phyloP scores from a whole-genome alignment of 2,888 invertebrate genomes.

The Rhyacophila evoluta region DNA sequence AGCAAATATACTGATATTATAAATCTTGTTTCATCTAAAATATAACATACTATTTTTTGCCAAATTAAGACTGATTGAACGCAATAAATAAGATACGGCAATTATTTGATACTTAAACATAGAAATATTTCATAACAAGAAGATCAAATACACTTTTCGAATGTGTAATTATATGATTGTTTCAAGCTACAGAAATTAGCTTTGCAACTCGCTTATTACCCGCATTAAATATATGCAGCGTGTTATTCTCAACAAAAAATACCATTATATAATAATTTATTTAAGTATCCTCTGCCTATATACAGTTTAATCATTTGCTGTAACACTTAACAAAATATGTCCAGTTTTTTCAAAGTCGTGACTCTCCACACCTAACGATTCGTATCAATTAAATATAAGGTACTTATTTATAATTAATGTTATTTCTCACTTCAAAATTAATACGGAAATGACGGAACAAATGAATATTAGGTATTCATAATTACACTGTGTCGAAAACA shows the following conservation, averaged over 20 bases:
- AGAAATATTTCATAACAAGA: not conserved
- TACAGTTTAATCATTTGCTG: not conserved
- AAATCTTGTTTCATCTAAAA: not conserved
- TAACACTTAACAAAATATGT: not conserved
- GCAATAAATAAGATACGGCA: not conserved
- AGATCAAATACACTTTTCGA: not conserved
- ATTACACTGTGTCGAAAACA: not conserved
- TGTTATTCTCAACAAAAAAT: not conserved
- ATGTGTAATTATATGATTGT: not conserved
- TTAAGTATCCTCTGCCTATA: not conserved
- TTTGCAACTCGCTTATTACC: not conserved
- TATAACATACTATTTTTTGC: not conserved
- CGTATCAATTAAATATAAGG: not conserved
- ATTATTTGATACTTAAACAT: not conserved
- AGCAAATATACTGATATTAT: not conserved
- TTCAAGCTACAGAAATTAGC: not conserved
- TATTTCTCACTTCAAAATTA: not conserved
- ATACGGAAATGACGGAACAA: not conserved
- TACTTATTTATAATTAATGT: not conserved
- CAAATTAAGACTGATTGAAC: constrained; percentile 5
- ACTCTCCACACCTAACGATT: not conserved
- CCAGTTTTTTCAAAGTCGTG: not conserved
- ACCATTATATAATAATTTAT: not conserved
- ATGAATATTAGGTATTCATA: not conserved
- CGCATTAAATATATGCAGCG: not conserved